Evolutionary conservation across 2,797 vertebrate species (phyloP).

Genomic region (Hephaestus fuliginosus): DNA sequence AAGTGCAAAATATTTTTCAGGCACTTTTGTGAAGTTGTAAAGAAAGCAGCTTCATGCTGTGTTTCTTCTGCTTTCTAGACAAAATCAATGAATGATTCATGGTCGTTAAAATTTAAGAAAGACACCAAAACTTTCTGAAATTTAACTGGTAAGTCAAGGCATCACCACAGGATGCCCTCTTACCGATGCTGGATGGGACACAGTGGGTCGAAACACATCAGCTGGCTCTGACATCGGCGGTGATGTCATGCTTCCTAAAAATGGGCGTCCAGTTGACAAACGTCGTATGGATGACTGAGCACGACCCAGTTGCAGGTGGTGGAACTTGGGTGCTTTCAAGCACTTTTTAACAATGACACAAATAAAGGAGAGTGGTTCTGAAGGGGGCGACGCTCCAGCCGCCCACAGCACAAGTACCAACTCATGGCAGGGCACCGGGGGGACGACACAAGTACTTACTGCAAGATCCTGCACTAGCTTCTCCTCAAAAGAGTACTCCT

Average conservation of each 20-base stretch:
- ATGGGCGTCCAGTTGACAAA: constrained; percentile 39
- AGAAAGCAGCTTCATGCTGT: constrained; percentile 7
- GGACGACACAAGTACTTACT: constrained; percentile 91
- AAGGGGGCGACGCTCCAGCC: constrained; percentile 6
- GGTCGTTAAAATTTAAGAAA: constrained; percentile 62
- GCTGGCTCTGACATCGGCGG: constrained; percentile 78
- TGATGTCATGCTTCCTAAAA: constrained; percentile 79
- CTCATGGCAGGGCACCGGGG: constrained; percentile 13
- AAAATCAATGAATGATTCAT: constrained; percentile 31
- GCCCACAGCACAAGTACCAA: constrained; percentile 27
- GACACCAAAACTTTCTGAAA: constrained; percentile 62
- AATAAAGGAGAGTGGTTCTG: constrained; percentile 39
- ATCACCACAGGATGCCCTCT: constrained; percentile 53
- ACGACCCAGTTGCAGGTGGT: constrained; percentile 36
- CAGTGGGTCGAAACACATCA: constrained; percentile 22
- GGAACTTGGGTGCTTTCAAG: constrained; percentile 39
- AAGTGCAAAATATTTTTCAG: constrained; percentile 15
- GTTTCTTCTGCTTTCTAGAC: constrained; percentile 23
- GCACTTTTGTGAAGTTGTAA: constrained; percentile 20
- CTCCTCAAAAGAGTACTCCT: constrained; percentile 99
- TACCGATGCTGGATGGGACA: constrained; percentile 52
- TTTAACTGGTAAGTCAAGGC: constrained; percentile 62
- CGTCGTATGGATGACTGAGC: constrained; percentile 45
- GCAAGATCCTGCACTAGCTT: constrained; percentile 99
- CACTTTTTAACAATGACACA: constrained; percentile 45